Evolutionary conservation across 30 jellyfish, hydroid and myxozoan genomes (phyloP), one percentile per base, ranked within the genome.

Genomic region (Pelagia noctiluca): DNA sequence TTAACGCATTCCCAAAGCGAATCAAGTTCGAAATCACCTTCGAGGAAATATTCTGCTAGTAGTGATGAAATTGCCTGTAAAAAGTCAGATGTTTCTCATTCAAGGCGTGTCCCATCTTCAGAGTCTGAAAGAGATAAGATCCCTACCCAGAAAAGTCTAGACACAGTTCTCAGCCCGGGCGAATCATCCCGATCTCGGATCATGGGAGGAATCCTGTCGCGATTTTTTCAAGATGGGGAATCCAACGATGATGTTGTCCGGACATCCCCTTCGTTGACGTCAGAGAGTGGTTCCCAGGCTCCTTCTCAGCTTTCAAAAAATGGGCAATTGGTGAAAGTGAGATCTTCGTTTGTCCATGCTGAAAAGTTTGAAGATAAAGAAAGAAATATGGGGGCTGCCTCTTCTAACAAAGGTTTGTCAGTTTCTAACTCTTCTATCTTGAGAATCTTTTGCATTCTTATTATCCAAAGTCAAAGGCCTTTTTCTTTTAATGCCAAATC

Each of bases 161-260:
- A 52, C 25, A 46, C 85, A 2, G 10, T 38, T 4, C 19, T 38
- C 16, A 50, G 82, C 28, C 36, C 32, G 11, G 84, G 18, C 12
- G 92, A 70, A 0, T 82, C 86, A 0, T 82, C 92, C 22, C 49
- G 92, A 24, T 82, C 92, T 19, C 66, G 92, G 22, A 82, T 82
- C 18, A 82, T 82, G 92, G 92, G 92, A 3, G 92, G 92, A 2
- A 82, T 82, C 24, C 36, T 82, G 47, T 82, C 92, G 38, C 69
- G 85, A 50, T 82, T 82, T 60, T 82, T 82, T 73, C 38, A 71
- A 29, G 71, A 22, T 34, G 89, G 82, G 62, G 92, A 82, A 50
- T 82, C 92, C 91, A 26, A 62, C 31, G 24, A 25, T 10, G 16
- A 16, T 70, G 74, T 66, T 70, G 60, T 54, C 34, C 71, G 31